Evolutionary conservation across 2,113 vertebrate species (phyloP).

Genomic region (Caranx melampygus): DNA sequence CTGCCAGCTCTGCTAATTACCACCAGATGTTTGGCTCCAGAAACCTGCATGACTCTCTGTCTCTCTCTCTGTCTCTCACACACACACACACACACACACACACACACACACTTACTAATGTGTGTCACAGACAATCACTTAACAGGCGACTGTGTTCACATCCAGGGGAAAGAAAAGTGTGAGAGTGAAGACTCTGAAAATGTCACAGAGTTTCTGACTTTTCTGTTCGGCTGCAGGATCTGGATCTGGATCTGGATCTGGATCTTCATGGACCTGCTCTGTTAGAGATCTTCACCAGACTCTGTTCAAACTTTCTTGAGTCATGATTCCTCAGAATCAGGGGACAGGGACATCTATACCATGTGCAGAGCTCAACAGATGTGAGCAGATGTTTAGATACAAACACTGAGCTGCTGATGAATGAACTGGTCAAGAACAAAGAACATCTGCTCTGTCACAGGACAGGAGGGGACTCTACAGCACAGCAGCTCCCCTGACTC

Average conservation of each 20-base stretch:
- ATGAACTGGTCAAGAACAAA: too few relatives aligned
- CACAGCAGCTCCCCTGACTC: too few relatives aligned
- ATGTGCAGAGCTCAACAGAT: too few relatives aligned
- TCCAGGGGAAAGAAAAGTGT: conserved; percentile 14
- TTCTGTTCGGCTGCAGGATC: background rate
- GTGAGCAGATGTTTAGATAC: too few relatives aligned
- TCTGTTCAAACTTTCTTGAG: too few relatives aligned
- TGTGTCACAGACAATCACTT: conserved; percentile 38
- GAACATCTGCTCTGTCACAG: too few relatives aligned
- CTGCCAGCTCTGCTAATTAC: conserved; percentile 14
- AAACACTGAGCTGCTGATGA: too few relatives aligned
- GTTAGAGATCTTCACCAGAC: background rate
- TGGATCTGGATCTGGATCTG: background rate
- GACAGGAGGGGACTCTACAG: too few relatives aligned
- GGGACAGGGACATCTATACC: too few relatives aligned
- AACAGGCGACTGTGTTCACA: conserved; percentile 17
- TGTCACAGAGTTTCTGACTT: conserved; percentile 1
- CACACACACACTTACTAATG: conserved; percentile 2
- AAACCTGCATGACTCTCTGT: background rate
- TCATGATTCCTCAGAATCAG: too few relatives aligned
- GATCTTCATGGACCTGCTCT: background rate
- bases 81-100: conserved; percentile 6
- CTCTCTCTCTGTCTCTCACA: too few relatives aligned
- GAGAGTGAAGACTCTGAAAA: conserved; percentile 8
- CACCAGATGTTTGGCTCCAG: conserved; percentile 44